phyloP scores from a whole-genome alignment of 2,797 vertebrate genomes.

The Carapus acus region DNA sequence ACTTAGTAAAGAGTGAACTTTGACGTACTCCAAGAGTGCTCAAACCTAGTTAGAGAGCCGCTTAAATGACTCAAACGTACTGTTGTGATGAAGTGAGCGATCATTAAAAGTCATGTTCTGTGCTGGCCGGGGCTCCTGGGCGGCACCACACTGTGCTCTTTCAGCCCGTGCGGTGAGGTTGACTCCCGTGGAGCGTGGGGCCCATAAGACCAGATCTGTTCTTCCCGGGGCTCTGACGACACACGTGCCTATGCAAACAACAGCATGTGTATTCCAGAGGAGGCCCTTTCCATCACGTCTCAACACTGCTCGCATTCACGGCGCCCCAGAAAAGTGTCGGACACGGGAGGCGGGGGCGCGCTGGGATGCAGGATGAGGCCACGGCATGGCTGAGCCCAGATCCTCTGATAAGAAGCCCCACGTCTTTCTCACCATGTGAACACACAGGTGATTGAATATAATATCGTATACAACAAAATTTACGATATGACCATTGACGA shows the following conservation, averaged over 20 bases:
- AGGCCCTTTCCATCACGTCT: slow-evolving; percentile 40
- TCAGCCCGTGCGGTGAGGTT: slow-evolving; percentile 46
- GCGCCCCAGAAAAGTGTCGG: slow-evolving; percentile 10
- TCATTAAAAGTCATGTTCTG: slow-evolving; percentile 36
- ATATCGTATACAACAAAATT: no score
- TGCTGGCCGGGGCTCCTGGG: slow-evolving; percentile 15
- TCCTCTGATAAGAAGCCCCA: slow-evolving; percentile 9
- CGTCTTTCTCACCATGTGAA: background rate
- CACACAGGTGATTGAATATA: no score
- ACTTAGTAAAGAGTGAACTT: background rate
- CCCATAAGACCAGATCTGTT: slow-evolving; percentile 60
- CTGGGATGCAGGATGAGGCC: background rate
- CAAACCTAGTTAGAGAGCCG: slow-evolving; percentile 5
- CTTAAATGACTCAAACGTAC: background rate
- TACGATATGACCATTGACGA: no score
- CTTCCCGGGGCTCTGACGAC: slow-evolving; percentile 51
- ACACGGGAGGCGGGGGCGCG: slow-evolving; percentile 26
- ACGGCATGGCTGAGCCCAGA: slow-evolving; percentile 3
- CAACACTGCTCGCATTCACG: slow-evolving; percentile 64
- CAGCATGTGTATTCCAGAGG: slow-evolving; percentile 17
- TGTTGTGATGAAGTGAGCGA: slow-evolving; percentile 35
- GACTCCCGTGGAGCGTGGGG: slow-evolving; percentile 44
- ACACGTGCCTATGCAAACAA: slow-evolving; percentile 54
- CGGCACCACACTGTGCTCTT: slow-evolving; percentile 55
- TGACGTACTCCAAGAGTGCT: background rate